Evolutionary conservation across 2,888 invertebrate genomes (phyloP), one percentile per base, ranked within the genome.

Genomic region (Drosophila cyrtoloma): DNA sequence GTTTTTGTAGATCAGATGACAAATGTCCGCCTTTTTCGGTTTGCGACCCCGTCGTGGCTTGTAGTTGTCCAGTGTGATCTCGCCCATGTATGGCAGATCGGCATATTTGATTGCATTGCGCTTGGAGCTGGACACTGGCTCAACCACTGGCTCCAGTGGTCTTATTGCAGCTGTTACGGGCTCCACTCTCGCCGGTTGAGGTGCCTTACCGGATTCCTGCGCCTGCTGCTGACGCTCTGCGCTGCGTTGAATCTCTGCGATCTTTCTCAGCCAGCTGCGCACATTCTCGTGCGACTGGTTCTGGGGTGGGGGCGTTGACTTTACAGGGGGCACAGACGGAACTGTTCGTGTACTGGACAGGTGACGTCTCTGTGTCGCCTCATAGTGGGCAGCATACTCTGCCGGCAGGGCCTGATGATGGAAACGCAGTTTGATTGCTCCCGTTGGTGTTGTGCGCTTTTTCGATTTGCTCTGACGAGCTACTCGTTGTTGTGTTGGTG

Each of bases 1-100:
- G 92, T 98, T 98, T 92, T 98, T 98, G 91, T 98, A 97, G 81
- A 98, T 98, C 52, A 98, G 94, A 91, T 98, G 98, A 81, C 98
- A 98, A 80, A 98, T 98, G 90, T 98, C 98, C 0, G 98, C 97
- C 92, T 98, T 98, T 92, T 98, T 98, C 0, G 98, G 98, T 91
- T 98, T 98, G 26, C 98, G 94, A 0, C 98, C 98, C 74, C 98
- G 94, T 44, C 97, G 94, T 0, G 98, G 98, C 84, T 97, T 97
- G 19, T 96, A 97, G 93, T 98, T 97, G 91, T 97, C 97, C 64
- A 98, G 93, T 0, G 97, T 97, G 94, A 98, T 97, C 92, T 98
- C 98, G 0, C 98, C 98, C 97, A 98, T 98, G 93, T 97, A 98
- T 0, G 98, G 98, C 55, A 98, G 93, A 90, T 98, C 97, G 53